A percentile compares a stretch with the other conserved stretches of the same genome.
phyloP scores from a whole-genome alignment of 1,140 invertebrate genomes.

The Colletes latitarsis region DNA sequence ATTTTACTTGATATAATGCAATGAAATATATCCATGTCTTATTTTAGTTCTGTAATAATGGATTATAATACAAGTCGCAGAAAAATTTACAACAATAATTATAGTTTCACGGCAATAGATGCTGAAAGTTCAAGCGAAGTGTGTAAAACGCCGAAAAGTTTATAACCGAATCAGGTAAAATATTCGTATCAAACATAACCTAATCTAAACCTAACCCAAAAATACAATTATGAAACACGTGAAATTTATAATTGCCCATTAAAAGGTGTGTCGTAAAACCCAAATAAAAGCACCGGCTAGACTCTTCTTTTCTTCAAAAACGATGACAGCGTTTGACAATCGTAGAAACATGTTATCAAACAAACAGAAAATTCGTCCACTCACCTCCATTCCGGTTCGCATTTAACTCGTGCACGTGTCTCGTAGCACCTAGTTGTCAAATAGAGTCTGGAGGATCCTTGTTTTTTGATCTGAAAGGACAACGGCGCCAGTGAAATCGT shows the following conservation, averaged over 20 bases:
- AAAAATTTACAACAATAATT: neutral
- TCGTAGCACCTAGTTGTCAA: conserved; percentile 67
- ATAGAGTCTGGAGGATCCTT: conserved; percentile 69
- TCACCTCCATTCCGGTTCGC: conserved; percentile 68
- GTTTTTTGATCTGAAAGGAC: conserved; percentile 75
- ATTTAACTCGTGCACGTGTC: conserved; percentile 61
- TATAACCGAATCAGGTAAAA: too few relatives aligned
- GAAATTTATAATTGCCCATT: neutral
- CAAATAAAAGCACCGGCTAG: neutral
- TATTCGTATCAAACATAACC: conserved; percentile 25
- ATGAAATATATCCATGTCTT: neutral
- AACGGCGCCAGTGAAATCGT: conserved; percentile 44
- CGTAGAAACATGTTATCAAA: conserved; percentile 1
- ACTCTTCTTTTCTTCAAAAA: neutral
- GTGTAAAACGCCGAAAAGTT: neutral
- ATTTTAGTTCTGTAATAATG: neutral
- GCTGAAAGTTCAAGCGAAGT: neutral
- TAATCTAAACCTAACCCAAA: conserved; percentile 6
- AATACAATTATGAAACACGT: neutral
- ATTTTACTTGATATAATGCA: neutral
- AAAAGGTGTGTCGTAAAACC: too few relatives aligned
- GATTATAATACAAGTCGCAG: neutral
- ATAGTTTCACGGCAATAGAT: neutral
- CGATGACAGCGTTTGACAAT: conserved; percentile 34
- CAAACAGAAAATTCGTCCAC: conserved; percentile 11